Evolutionary conservation across 2,113 vertebrate species (phyloP).

Genomic region (Hylia prasina): DNA sequence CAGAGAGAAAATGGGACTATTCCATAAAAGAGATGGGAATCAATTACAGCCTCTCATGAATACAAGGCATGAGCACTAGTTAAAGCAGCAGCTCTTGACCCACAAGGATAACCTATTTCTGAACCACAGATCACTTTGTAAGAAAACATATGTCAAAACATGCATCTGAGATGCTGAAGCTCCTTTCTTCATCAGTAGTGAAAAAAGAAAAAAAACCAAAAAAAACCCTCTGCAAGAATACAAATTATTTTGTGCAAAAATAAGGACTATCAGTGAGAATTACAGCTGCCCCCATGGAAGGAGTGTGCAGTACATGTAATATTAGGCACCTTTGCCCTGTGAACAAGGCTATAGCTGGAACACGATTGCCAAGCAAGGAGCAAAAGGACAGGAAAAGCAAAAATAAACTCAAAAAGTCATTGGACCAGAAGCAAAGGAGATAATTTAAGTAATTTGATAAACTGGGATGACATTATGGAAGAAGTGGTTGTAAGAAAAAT

Average conservation of each 20-base stretch:
- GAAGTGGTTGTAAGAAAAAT: background rate
- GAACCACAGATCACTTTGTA: slow-evolving; percentile 1
- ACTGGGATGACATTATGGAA: background rate
- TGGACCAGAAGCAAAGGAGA: background rate
- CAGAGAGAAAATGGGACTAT: background rate
- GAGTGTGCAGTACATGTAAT: background rate
- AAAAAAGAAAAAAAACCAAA: background rate
- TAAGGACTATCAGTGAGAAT: background rate
- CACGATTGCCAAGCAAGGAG: background rate
- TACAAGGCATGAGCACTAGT: slow-evolving; percentile 5
- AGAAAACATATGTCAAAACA: slow-evolving; percentile 26
- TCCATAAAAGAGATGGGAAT: slow-evolving; percentile 24
- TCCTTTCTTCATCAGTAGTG: slow-evolving; percentile 8
- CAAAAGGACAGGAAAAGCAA: background rate
- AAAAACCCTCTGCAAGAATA: background rate
- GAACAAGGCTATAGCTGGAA: background rate
- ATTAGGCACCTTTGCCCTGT: background rate
- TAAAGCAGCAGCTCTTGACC: slow-evolving; percentile 27
- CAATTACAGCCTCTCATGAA: slow-evolving; percentile 31
- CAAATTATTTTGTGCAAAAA: slow-evolving; percentile 21
- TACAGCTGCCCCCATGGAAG: background rate
- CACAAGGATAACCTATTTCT: slow-evolving; percentile 20
- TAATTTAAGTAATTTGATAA: background rate
- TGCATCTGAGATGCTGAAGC: background rate
- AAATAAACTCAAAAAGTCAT: background rate